Evolutionary conservation across 2,113 vertebrate species (phyloP).

Genomic region (Seriola quinqueradiata): DNA sequence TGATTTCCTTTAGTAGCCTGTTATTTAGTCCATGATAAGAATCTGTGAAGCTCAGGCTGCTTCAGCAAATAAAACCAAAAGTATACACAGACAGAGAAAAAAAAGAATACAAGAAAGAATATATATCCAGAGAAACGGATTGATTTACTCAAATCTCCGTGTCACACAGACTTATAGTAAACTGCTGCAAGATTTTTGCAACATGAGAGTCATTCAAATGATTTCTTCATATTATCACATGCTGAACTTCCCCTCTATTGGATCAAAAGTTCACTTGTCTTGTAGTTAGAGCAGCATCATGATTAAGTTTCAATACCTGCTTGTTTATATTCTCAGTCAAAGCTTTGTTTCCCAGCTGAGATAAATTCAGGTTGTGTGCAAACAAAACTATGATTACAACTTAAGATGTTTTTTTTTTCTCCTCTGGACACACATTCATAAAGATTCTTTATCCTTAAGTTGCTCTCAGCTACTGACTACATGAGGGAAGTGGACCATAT

Average conservation of each 20-base stretch:
- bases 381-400: background rate
- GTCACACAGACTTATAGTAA: background rate
- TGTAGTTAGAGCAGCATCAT: background rate
- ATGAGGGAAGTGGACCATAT: constrained; percentile 1
- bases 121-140: background rate
- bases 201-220: constrained; percentile 14
- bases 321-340: constrained; percentile 33
- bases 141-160: background rate
- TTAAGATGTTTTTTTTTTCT: background rate
- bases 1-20: constrained; percentile 37
- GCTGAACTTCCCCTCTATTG: background rate
- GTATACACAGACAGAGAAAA: background rate
- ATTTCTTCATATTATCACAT: background rate
- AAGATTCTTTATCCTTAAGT: background rate
- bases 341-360: background rate
- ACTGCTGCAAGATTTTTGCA: constrained; percentile 1
- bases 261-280: constrained; percentile 17
- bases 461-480: background rate
- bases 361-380: background rate
- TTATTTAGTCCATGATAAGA: constrained; percentile 40
- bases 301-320: background rate
- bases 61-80: constrained; percentile 29
- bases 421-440: background rate
- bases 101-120: background rate
- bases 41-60: constrained; percentile 5